Evolutionary conservation across 2,113 vertebrate genomes (phyloP).

Genomic region (Athene cunicularia): DNA sequence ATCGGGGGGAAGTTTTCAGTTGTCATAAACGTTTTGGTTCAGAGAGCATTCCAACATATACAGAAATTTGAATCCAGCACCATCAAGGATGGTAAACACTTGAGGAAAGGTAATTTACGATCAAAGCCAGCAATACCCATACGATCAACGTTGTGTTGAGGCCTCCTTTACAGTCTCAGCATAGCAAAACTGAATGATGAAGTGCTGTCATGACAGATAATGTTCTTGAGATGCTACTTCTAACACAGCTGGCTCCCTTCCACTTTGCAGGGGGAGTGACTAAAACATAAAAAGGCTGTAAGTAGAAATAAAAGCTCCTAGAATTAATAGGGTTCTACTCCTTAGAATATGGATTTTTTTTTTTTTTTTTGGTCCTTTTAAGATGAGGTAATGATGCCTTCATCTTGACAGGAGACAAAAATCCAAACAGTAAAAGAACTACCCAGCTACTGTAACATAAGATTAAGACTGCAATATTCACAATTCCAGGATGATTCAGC

Average conservation of each 20-base stretch:
- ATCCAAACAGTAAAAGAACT: background rate
- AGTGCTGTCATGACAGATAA: background rate
- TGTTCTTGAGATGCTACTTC: background rate
- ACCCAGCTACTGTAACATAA: background rate
- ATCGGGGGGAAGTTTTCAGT: background rate
- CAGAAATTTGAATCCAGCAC: constrained; percentile 11
- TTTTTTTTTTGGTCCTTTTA: background rate
- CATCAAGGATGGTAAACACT: background rate
- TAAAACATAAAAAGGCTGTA: background rate
- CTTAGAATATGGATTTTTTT: background rate
- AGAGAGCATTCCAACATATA: background rate
- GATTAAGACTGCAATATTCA: background rate
- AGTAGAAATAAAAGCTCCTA: background rate
- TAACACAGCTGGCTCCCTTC: background rate
- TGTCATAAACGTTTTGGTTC: background rate
- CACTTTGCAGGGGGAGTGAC: background rate
- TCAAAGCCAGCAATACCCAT: constrained; percentile 8
- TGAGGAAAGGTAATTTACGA: background rate
- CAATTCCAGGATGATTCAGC: background rate
- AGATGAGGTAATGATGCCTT: background rate
- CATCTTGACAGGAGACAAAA: background rate
- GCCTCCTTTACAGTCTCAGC: background rate
- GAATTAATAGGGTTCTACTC: background rate
- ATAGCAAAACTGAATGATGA: background rate
- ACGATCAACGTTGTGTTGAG: background rate